Evolutionary conservation across 2,888 invertebrate genomes (phyloP).

Genomic region (Tethea ocularis): DNA sequence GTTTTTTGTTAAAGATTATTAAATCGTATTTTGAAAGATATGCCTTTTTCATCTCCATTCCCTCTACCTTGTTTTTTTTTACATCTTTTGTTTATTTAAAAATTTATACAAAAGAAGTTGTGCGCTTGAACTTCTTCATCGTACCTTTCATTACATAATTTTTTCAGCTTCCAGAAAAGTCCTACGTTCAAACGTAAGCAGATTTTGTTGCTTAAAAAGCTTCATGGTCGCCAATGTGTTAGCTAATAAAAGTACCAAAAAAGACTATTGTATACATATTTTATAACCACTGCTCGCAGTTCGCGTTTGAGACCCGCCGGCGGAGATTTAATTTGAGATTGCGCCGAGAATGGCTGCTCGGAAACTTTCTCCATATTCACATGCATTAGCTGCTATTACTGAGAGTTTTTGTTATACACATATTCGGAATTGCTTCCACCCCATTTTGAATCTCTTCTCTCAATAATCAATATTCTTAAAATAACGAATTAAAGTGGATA

Average conservation of each 20-base stretch:
- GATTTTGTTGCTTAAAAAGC: constrained; percentile 29
- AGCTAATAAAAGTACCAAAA: constrained; percentile 52
- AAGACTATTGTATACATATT: constrained; percentile 57
- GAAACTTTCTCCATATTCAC: constrained; percentile 73
- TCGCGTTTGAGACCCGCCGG: constrained; percentile 55
- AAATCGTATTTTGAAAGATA: constrained; percentile 28
- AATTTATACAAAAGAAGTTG: too few relatives aligned
- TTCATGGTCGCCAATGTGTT: constrained; percentile 39
- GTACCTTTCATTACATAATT: not conserved
- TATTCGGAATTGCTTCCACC: constrained; percentile 52
- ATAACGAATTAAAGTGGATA: constrained; percentile 26
- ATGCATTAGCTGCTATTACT: constrained; percentile 69
- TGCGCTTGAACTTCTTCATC: too few relatives aligned
- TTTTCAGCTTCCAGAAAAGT: not conserved
- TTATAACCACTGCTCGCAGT: constrained; percentile 52
- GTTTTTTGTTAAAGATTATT: constrained; percentile 35
- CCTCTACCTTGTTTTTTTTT: too few relatives aligned
- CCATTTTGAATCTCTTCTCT: constrained; percentile 40
- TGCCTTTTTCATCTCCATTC: constrained; percentile 18
- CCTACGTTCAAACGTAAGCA: not conserved
- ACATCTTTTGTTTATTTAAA: too few relatives aligned
- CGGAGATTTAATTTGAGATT: constrained; percentile 80
- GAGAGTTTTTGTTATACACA: constrained; percentile 61
- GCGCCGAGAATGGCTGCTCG: constrained; percentile 59
- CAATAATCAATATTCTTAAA: constrained; percentile 46